Base-by-base conservation (phyloP, 2,888 invertebrate genomes). In the Lithophane socia region DNA sequence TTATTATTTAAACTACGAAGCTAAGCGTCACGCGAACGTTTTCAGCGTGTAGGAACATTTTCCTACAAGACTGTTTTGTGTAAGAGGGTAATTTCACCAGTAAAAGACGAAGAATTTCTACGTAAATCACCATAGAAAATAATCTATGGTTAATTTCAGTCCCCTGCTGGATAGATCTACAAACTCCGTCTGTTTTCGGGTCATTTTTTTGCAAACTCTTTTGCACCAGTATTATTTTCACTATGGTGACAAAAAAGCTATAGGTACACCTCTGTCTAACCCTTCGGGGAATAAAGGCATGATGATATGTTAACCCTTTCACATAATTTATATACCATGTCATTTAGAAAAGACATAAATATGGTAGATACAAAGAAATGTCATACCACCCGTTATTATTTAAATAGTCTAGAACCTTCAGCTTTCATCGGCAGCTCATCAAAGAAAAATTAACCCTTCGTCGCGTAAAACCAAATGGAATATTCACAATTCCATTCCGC, bases 1-100 rank as follows among this genome's bases (percentile, higher is more conserved):
- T 91, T 93, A 94, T 94, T 93, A 94, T 94, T 94, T 92, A 93
- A 90, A 91, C 87, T 80, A 79, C 76, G 60, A 58, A 82, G 77
- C 71, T 73, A 83, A 54, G 54, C 58, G 86, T 73, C 88, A 88
- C 88, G 88, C 88, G 67, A 87, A 71, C 68, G 66, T 66, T 72
- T 80, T 85, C 75, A 70, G 29, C 44, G 69, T 72, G 73, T 61
- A 69, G 47, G 29, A 66, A 56, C 54, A 73, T 80, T 85, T 83
- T 67, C 75, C 75, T 78, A 42, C 47, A 37, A 61, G 7, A 52
- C 52, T 52, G 18, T 10, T 44, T 44, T 44, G 44, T 75, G 42
- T 67, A 54, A 16, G 13, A 49, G 16, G 21, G 29, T 49, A 68
- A 64, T 1, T 56, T 54, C 3, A n/a, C 10, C 10, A 4, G 16